A percentile compares a stretch with the other conserved stretches of the same genome.
phyloP scores from a whole-genome alignment of 1,140 invertebrate genomes.

The Hormaphis cornu region DNA sequence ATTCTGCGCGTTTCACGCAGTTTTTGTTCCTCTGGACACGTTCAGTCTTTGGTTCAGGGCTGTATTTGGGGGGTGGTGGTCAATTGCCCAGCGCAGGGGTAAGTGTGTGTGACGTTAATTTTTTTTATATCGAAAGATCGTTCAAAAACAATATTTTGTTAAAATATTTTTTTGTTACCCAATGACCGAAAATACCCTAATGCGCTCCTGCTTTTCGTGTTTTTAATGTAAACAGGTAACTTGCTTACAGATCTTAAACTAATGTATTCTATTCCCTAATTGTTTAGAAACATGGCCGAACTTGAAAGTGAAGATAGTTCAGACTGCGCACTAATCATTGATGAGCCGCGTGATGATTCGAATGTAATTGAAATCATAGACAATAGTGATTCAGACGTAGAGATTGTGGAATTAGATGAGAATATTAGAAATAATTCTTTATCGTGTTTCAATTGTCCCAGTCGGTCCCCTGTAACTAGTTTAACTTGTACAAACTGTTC shows the following conservation, averaged over 20 bases:
- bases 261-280: neutral
- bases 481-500: neutral
- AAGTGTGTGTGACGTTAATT: no score
- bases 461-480: neutral
- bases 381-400: neutral
- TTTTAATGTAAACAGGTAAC: neutral
- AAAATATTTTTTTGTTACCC: no score
- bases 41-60: no score
- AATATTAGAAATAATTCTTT: neutral
- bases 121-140: no score
- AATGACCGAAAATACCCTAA: neutral
- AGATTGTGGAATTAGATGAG: neutral
- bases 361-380: neutral
- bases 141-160: no score
- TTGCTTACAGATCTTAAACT: neutral
- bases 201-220: no score
- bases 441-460: neutral
- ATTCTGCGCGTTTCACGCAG: no score
- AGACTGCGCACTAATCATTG: constrained; percentile 10
- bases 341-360: neutral
- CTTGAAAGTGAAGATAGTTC: constrained; percentile 22
- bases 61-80: no score
- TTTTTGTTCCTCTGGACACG: no score
- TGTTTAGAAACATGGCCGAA: constrained; percentile 19
- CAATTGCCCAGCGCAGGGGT: no score